These are phyloP conservation scores for Pseudopleuronectes americanus DNA, from an alignment of 2,797 vertebrate species.

Conservation along the genomic window DNA sequence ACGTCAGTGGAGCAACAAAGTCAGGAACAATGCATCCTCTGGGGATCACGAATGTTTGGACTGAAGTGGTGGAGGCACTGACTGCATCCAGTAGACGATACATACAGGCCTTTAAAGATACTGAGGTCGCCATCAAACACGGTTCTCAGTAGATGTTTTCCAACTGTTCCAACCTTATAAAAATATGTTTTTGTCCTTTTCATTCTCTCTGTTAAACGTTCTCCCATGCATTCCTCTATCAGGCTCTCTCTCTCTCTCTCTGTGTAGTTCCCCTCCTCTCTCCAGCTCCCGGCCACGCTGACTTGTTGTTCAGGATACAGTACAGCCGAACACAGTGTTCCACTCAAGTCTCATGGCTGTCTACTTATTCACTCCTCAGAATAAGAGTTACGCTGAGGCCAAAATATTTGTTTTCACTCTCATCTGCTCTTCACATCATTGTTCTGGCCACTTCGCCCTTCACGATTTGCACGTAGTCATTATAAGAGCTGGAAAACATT, in stretches of 20 bases:
- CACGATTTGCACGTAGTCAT: conserved; percentile 21
- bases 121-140: background rate
- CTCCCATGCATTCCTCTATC: conserved; percentile 16
- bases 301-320: conserved; percentile 56
- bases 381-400: conserved; percentile 36
- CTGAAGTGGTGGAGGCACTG: background rate
- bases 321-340: conserved; percentile 71
- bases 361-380: conserved; percentile 65
- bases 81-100: background rate
- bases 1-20: no score
- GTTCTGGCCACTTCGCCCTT: conserved; percentile 32
- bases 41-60: background rate
- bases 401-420: conserved; percentile 63
- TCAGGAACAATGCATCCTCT: background rate
- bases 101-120: background rate
- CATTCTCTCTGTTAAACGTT: conserved; percentile 30
- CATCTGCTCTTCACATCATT: conserved; percentile 44
- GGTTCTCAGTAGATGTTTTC: conserved; percentile 1
- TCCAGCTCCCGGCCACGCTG: background rate
- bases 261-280: conserved; percentile 47
- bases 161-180: conserved; percentile 11
- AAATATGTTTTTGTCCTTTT: conserved; percentile 37
- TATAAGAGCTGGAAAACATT: conserved; percentile 62
- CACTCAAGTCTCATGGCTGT: conserved; percentile 62
- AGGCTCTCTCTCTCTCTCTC: conserved; percentile 3